These are phyloP conservation scores for Pseudomyrmex pallidus DNA, from an alignment of 1,140 invertebrate species.

Conservation along the genomic window DNA sequence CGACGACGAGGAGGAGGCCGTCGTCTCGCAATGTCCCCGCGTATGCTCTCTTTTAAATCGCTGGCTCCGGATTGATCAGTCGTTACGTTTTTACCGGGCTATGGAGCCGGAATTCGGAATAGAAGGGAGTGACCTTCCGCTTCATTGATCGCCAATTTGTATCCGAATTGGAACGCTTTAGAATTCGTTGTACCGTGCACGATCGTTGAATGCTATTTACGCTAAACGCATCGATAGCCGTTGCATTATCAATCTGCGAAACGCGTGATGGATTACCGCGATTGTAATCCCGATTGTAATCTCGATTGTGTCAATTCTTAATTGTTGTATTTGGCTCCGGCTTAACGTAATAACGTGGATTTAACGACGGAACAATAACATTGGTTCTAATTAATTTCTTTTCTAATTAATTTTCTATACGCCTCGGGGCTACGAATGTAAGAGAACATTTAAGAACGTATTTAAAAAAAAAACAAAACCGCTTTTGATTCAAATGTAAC, in stretches of 20 bases:
- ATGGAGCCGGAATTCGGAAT: slow-evolving; percentile 45
- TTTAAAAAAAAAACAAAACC: too few relatives aligned
- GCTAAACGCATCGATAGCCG: slow-evolving; percentile 7
- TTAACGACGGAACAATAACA: too few relatives aligned
- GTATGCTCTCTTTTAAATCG: slow-evolving; percentile 51
- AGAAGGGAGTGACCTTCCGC: slow-evolving; percentile 10
- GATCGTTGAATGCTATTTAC: slow-evolving; percentile 27
- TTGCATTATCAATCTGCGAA: slow-evolving; percentile 17
- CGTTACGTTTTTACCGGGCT: slow-evolving; percentile 51
- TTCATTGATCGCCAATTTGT: slow-evolving; percentile 53
- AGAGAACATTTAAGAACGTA: too few relatives aligned
- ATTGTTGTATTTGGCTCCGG: background rate
- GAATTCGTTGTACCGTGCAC: slow-evolving; percentile 24
- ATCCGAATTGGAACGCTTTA: slow-evolving; percentile 43
- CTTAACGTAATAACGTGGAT: too few relatives aligned
- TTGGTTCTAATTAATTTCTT: background rate
- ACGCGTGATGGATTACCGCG: slow-evolving; percentile 4
- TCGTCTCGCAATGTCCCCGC: slow-evolving; percentile 15
- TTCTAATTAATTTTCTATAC: background rate
- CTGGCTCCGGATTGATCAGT: slow-evolving; percentile 31
- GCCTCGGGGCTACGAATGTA: too few relatives aligned
- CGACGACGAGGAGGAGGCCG: background rate
- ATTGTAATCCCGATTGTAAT: slow-evolving; percentile 1
- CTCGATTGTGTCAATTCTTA: background rate
- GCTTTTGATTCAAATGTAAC: background rate